Evolutionary conservation across 2,113 vertebrate genomes (phyloP), one percentile per base, ranked within the genome.

Genomic region (Phrynocephalus versicolor): DNA sequence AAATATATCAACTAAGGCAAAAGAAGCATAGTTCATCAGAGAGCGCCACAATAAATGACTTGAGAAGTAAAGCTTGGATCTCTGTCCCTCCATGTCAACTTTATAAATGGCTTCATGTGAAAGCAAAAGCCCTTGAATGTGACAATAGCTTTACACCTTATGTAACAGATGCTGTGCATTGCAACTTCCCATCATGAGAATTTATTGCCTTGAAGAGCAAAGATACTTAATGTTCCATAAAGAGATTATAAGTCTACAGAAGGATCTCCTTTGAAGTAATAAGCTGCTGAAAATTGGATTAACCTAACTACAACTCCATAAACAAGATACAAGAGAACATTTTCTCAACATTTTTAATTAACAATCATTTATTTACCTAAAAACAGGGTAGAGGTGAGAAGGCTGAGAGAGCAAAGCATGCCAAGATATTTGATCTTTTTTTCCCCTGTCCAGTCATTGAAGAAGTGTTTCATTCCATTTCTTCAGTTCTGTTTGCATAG

Each of bases 221-320:
- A 69, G 41, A 82, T 70, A 64, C 45, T 1, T 13, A 10, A 0
- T 81, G 1, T 86, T 90, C 86, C 85, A 86, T 87, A 41, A 92
- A 81, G 45, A 80, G 0, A 51, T 21, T 80, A 83, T 12, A 60
- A 5, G 3, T 79, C 75, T 82, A 41, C 7, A 71, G n/a, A 79
- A 88, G 81, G 81, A 81, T 84, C 84, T 90, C 45, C 0, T 86
- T 88, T 82, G 23, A 83, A 82, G 87, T 78, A 64, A 16, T 67
- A 89, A 90, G 82, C 57, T 79, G 37, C 16, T 80, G 65, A 85
- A 91, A 88, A 89, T 39, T 51, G 0, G 19, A 71, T 65, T 79
- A 81, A 74, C 0, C 0, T 76, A 84, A 82, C 60, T 72, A 30
- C 3, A 81, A 74, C 74, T 79, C n/a, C 81, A 73, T 87, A 83